Evolutionary conservation across 2,888 invertebrate genomes (phyloP), one percentile per base, ranked within the genome.

Genomic region (Crematogaster levior): DNA sequence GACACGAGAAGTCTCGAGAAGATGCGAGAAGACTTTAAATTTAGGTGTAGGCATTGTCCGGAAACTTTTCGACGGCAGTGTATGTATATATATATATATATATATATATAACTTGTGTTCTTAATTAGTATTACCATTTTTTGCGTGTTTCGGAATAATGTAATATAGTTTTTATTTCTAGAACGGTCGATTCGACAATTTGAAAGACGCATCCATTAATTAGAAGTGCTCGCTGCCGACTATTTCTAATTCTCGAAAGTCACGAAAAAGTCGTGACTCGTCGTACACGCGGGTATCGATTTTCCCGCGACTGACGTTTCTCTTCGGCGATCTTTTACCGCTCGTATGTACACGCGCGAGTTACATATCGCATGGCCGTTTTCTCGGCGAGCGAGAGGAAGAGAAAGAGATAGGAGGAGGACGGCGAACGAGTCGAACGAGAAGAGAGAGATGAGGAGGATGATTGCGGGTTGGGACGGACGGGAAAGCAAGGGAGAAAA

Each of bases 291-390:
- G 10, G 27, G 61, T 63, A 83, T 84, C 74, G 85, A 87, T 87
- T 87, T 60, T 84, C 80, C 30, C 46, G 60, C 40, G 18, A 7
- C 18, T 21, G 27, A 75, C 66, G 63, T 79, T 73, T 79, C 68
- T 84, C 77, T 79, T 58, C 63, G 53, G 61, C 27, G 65, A 80
- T 84, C 79, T 83, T 84, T 86, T 84, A 80, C 61, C 82, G 53
- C 73, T 56, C 74, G 83, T 85, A 27, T 34, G 56, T 77, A 46
- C 30, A 68, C 43, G 34, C n/a, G 85, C 83, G 77, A 83, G 89
- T 92, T 91, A 91, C 91, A 91, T 90, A 89, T 89, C 86, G 82
- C 84, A 73, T 80, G 77, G 65, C 60, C 53, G 73, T 81, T 84
- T 79, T 60, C 56, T 21, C 34, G 30, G 21, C 30, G 40, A 72